These are phyloP conservation scores for Limnephilus rhombicus DNA, from an alignment of 2,888 invertebrate genomes.

Conservation along the genomic window DNA sequence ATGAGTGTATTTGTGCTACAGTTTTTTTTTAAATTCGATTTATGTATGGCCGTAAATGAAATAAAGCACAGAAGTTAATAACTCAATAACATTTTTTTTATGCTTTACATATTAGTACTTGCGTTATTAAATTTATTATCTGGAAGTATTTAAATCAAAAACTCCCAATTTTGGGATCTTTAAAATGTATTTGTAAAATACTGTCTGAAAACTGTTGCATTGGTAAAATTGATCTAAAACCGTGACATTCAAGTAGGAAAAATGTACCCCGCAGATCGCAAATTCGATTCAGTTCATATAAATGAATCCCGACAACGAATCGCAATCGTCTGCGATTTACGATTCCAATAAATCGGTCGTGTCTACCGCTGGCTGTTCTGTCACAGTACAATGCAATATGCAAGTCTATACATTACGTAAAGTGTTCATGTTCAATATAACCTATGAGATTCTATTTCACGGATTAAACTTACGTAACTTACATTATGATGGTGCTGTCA, in stretches of 20 bases:
- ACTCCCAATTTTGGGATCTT: neutral
- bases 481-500: neutral
- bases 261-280: constrained; percentile 2
- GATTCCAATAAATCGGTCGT: constrained; percentile 59
- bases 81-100: no score
- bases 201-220: neutral
- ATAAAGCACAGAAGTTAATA: no score
- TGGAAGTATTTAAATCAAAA: no score
- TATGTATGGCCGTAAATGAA: no score
- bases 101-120: no score
- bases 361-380: constrained; percentile 31
- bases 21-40: no score
- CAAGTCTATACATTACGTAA: constrained; percentile 29
- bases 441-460: neutral
- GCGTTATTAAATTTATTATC: no score
- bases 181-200: neutral
- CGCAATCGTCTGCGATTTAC: constrained; percentile 60
- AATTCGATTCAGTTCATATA: neutral
- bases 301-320: constrained; percentile 45
- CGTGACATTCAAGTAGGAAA: neutral
- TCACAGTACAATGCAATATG: constrained; percentile 25
- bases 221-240: neutral
- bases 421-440: neutral
- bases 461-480: neutral
- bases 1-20: no score